Percentiles rank a stretch among this genome's conserved stretches.
These are phyloP conservation scores for Drosophila parabipectinata DNA, from an alignment of 1,140 invertebrate genomes.

Conservation along the genomic window DNA sequence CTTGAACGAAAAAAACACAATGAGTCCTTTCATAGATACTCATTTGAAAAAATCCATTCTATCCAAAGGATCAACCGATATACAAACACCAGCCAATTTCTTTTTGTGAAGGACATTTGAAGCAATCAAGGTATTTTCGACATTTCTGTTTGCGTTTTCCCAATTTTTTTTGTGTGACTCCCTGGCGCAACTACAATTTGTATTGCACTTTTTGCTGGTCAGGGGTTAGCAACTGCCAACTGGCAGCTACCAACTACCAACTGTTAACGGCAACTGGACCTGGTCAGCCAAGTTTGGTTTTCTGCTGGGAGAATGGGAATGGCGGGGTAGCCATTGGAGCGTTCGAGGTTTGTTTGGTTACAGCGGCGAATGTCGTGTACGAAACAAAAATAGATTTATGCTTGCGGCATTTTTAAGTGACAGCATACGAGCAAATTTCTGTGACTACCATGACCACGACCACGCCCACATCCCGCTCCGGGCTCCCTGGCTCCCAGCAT, in stretches of 20 bases:
- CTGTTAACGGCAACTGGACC: constrained; percentile 26
- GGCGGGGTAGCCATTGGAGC: constrained; percentile 9
- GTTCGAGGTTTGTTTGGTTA: constrained; percentile 46
- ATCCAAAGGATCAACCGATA: neutral
- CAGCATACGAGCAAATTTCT: constrained; percentile 78
- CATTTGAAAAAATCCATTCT: constrained; percentile 3
- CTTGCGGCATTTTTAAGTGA: constrained; percentile 81
- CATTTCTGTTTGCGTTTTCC: constrained; percentile 29
- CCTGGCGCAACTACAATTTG: constrained; percentile 42
- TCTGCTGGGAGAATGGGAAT: constrained; percentile 10
- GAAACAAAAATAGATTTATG: constrained; percentile 80
- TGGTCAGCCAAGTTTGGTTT: constrained; percentile 20
- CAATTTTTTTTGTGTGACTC: constrained; percentile 8
- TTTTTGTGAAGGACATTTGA: constrained; percentile 23
- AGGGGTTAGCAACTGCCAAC: constrained; percentile 28
- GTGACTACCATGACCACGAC: constrained; percentile 32
- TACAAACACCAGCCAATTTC: constrained; percentile 29
- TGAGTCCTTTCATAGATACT: neutral
- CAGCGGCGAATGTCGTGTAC: constrained; percentile 46
- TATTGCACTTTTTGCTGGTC: constrained; percentile 46
- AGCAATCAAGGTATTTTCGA: constrained; percentile 58
- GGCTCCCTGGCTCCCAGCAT: constrained; percentile 1
- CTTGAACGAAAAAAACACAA: no score
- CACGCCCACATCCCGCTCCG: constrained; percentile 2
- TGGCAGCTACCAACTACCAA: neutral